These are phyloP conservation scores for Ictidomys tridecemlineatus DNA, from an alignment of 2,113 vertebrate genomes.

Conservation along the genomic window DNA sequence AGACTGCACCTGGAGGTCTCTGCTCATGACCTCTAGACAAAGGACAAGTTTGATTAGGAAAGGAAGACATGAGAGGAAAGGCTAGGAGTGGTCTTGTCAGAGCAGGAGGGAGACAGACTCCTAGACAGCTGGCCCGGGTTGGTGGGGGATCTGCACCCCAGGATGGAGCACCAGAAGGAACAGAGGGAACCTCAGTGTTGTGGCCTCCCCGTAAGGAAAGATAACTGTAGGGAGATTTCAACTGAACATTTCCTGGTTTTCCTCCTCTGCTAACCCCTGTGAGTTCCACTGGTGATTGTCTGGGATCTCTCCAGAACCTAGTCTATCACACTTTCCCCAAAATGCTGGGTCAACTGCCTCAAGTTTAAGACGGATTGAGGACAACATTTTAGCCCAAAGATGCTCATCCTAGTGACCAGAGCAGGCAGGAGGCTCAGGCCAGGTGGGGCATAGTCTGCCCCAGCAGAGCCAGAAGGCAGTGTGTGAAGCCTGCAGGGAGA, in stretches of 20 bases:
- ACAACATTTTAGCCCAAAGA: neutral
- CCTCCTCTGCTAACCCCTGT: neutral
- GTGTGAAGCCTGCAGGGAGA: neutral
- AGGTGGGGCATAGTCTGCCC: neutral
- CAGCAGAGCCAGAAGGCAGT: neutral
- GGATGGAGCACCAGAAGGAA: neutral
- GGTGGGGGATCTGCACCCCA: neutral
- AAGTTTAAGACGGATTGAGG: neutral
- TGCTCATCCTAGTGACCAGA: neutral
- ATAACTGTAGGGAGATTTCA: neutral
- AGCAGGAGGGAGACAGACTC: neutral
- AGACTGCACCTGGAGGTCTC: slow-evolving; percentile 82
- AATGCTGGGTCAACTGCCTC: neutral
- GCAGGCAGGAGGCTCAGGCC: neutral
- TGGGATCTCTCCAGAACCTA: neutral
- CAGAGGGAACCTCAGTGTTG: too few relatives aligned
- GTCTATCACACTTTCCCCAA: neutral
- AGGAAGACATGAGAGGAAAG: neutral
- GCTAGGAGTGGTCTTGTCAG: neutral
- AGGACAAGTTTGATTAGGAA: slow-evolving; percentile 61
- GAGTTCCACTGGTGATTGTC: neutral
- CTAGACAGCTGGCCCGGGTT: neutral
- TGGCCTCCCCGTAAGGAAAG: neutral
- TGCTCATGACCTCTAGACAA: slow-evolving; percentile 71
- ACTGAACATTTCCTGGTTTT: neutral